Evolutionary conservation across 2,797 vertebrate species (phyloP), one percentile per base, ranked within the genome.

Genomic region (Menidia menidia): DNA sequence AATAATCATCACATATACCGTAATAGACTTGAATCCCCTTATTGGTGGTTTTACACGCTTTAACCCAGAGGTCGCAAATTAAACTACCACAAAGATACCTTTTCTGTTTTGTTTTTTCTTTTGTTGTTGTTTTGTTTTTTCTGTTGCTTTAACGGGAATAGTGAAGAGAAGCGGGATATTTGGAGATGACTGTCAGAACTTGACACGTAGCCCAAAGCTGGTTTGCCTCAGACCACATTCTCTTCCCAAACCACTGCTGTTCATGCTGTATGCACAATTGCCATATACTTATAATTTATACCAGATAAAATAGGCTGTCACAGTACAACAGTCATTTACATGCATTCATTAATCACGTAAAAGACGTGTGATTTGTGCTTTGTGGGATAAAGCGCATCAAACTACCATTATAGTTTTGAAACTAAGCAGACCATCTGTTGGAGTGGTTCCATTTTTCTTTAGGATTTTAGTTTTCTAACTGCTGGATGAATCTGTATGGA

Each of bases 401-500:
- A 57, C 41, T 52, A 80, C 73, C 77, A 76, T 69, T 77, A 10
- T 57, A n/a, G 33, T 67, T 42, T 54, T 39, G 61, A 82, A 64
- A 61, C 52, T 18, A 25, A 77, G 43, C 64, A 81, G 77, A 80
- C 33, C 35, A 45, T 56, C 31, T 12, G 60, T 33, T 33, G 35
- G 55, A 66, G 30, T 68, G 47, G 56, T 6, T 3, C 12, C 31
- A 10, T 30, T 55, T 66, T 47, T 58, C 30, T 48, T 51, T 41
- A 16, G 52, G 12, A 55, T 25, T 59, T 57, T 0, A 8, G 2
- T 57, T 50, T 71, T 45, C 31, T 14, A 6, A 83, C 81, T 82
- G 79, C 76, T 88, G 83, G 82, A 87, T 42, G 59, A 69, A 52
- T 82, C 85, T 39, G 63, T 61, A 66, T 58, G 44, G 58, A 74